These are phyloP conservation scores for Phyllopteryx taeniolatus DNA, from an alignment of 2,113 vertebrate genomes.

Conservation along the genomic window DNA sequence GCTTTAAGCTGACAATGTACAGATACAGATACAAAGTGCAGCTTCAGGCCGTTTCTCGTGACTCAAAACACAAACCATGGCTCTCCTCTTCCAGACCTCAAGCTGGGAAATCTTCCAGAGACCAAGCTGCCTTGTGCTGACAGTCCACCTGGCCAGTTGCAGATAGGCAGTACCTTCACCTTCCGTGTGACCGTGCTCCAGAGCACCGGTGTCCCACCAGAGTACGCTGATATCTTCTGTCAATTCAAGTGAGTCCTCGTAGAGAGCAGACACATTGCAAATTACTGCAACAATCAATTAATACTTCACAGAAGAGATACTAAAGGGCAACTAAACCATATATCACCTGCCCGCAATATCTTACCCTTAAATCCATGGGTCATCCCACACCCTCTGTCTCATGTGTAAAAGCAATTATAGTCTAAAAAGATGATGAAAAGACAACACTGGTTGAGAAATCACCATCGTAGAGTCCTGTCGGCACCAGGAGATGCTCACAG, in stretches of 20 bases:
- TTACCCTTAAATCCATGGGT: no score
- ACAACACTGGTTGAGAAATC: no score
- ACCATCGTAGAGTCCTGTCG: no score
- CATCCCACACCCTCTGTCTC: no score
- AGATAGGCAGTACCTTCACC: slow-evolving; percentile 91
- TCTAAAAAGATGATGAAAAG: no score
- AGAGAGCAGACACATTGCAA: background rate
- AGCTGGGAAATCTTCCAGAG: slow-evolving; percentile 80
- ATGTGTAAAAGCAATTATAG: no score
- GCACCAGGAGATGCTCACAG: no score
- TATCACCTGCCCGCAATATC: no score
- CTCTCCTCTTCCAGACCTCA: slow-evolving; percentile 78
- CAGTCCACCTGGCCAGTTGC: slow-evolving; percentile 81
- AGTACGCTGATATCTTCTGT: slow-evolving; percentile 97
- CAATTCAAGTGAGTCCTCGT: slow-evolving; percentile 93
- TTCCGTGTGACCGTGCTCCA: slow-evolving; percentile 97
- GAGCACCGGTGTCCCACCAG: slow-evolving; percentile 86
- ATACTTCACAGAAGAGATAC: no score
- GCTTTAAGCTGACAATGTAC: slow-evolving; percentile 6
- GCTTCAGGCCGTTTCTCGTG: slow-evolving; percentile 8
- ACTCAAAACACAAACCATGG: slow-evolving; percentile 1
- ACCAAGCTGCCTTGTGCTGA: slow-evolving; percentile 83
- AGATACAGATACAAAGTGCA: slow-evolving; percentile 13
- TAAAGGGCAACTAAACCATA: no score
- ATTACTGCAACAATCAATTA: no score